These are phyloP conservation scores for Heliconius erato DNA, from an alignment of 2,888 invertebrate genomes.

Conservation along the genomic window DNA sequence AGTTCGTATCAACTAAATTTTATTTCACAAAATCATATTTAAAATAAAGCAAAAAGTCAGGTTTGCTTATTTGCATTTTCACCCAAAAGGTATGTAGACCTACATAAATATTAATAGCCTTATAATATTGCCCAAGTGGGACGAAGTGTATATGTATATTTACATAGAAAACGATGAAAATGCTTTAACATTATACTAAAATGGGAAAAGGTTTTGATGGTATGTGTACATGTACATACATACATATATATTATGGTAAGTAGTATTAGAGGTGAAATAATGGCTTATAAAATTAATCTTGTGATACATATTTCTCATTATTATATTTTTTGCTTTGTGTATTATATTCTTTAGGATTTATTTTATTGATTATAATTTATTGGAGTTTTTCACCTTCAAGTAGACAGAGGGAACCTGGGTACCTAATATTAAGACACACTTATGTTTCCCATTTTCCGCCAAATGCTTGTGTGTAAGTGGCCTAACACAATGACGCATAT, in stretches of 20 bases:
- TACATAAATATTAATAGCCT: conserved; percentile 77
- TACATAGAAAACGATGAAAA: conserved; percentile 55
- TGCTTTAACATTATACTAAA: conserved; percentile 49
- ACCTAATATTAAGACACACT: too few species aligned
- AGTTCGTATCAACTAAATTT: conserved; percentile 63
- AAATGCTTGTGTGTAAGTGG: too few species aligned
- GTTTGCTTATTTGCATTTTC: conserved; percentile 72
- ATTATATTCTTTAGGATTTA: too few species aligned
- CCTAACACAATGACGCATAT: too few species aligned
- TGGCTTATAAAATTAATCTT: too few species aligned
- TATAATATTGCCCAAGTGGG: conserved; percentile 68
- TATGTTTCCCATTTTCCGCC: too few species aligned
- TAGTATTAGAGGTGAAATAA: too few species aligned
- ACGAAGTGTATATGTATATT: conserved; percentile 40
- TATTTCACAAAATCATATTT: conserved; percentile 76
- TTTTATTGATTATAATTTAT: too few species aligned
- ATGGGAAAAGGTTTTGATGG: conserved; percentile 40
- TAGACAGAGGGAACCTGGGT: too few species aligned
- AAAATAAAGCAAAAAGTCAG: conserved; percentile 62
- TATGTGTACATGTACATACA: background rate
- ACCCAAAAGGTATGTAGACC: conserved; percentile 56
- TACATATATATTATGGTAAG: background rate
- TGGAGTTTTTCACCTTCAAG: too few species aligned
- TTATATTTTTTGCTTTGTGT: too few species aligned
- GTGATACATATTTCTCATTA: too few species aligned